phyloP scores from a whole-genome alignment of 2,113 vertebrate genomes.

The Nanorana parkeri region DNA sequence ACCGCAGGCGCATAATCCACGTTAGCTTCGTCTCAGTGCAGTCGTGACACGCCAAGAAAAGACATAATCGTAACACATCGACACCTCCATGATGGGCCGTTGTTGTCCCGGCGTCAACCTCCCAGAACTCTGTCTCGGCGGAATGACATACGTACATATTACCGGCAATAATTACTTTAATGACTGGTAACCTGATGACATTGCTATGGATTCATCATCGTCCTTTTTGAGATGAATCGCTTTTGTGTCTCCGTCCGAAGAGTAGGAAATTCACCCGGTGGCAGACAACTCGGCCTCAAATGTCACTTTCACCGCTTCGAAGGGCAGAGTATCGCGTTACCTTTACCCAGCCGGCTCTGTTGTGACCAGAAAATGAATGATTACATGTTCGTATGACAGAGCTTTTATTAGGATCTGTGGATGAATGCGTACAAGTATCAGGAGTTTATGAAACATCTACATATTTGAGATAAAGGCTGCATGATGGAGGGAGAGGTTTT shows the following conservation, averaged over 20 bases:
- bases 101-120: constrained; percentile 12
- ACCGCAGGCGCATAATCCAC: neutral
- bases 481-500: too few species aligned
- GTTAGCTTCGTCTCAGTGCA: constrained; percentile 3
- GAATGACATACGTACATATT: neutral
- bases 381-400: too few species aligned
- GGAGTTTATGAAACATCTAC: too few species aligned
- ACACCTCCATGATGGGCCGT: neutral
- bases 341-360: too few species aligned
- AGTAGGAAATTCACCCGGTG: neutral
- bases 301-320: constrained; percentile 12
- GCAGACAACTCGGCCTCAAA: neutral
- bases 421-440: too few species aligned
- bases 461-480: too few species aligned
- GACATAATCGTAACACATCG: neutral
- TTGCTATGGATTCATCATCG: neutral
- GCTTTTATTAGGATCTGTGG: too few species aligned
- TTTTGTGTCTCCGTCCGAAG: neutral
- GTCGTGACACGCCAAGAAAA: neutral
- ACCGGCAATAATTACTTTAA: constrained; percentile 11
- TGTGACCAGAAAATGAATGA: too few species aligned
- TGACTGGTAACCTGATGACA: neutral
- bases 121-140: neutral
- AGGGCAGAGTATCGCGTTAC: too few species aligned
- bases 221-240: constrained; percentile 1